Percentiles rank a stretch among this genome's conserved stretches.
These are phyloP conservation scores for Pogonomyrmex californicus DNA, from an alignment of 1,140 invertebrate genomes.

Conservation along the genomic window DNA sequence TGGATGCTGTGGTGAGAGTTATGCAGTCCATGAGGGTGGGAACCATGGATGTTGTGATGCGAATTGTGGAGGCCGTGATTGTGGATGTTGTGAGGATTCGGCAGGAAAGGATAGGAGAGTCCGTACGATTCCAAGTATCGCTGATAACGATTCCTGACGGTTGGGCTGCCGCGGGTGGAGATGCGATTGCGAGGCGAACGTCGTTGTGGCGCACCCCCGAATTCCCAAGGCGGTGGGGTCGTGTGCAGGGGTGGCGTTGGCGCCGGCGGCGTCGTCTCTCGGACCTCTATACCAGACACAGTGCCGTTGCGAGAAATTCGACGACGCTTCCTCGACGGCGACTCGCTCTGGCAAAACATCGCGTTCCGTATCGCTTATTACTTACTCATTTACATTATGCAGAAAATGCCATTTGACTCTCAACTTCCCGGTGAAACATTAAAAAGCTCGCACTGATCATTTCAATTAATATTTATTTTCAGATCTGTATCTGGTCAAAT, in stretches of 20 bases:
- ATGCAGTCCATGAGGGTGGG: slow-evolving; percentile 76
- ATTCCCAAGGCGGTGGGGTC: slow-evolving; percentile 81
- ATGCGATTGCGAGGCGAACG: slow-evolving; percentile 83
- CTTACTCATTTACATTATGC: background rate
- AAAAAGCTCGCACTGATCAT: background rate
- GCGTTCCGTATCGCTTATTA: background rate
- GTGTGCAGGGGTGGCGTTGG: slow-evolving; percentile 80
- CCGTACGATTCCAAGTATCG: slow-evolving; percentile 81
- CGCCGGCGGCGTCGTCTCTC: slow-evolving; percentile 81
- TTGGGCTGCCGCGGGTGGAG: slow-evolving; percentile 80
- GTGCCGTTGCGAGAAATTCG: slow-evolving; percentile 84
- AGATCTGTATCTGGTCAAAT: no score
- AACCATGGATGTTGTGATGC: slow-evolving; percentile 80
- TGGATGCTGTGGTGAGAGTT: slow-evolving; percentile 77
- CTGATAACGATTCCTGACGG: slow-evolving; percentile 82
- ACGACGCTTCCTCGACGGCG: slow-evolving; percentile 83
- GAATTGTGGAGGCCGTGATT: slow-evolving; percentile 79
- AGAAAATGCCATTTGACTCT: background rate
- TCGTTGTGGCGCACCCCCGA: slow-evolving; percentile 78
- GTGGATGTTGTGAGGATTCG: slow-evolving; percentile 78
- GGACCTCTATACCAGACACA: slow-evolving; percentile 82
- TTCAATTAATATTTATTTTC: background rate
- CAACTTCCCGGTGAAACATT: background rate
- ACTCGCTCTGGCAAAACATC: slow-evolving; percentile 79
- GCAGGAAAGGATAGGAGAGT: slow-evolving; percentile 79